phyloP scores from a whole-genome alignment of 2,113 vertebrate genomes.

The Miniopterus natalensis region DNA sequence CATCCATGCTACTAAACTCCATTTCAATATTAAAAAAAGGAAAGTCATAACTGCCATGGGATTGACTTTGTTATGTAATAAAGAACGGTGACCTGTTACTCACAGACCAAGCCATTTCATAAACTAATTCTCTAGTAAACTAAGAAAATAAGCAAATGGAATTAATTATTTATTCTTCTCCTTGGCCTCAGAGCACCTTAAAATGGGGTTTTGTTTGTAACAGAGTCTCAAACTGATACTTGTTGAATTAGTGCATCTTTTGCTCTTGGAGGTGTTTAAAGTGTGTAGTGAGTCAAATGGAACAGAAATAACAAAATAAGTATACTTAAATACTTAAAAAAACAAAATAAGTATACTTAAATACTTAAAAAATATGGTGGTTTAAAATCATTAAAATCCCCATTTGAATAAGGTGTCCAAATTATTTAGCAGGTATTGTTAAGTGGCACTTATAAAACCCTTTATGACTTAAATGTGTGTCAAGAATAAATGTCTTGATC shows the following conservation, averaged over 20 bases:
- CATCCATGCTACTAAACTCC: not conserved
- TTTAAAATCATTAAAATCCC: not conserved
- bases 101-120: slow-evolving; percentile 29
- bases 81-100: slow-evolving; percentile 30
- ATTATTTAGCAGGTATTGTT: not conserved
- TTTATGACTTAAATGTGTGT: not conserved
- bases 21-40: not conserved
- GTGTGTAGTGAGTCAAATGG: not conserved
- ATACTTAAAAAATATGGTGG: not conserved
- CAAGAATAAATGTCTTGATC: not conserved
- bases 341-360: slow-evolving; percentile 7
- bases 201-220: not conserved
- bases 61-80: slow-evolving; percentile 14
- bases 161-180: not conserved
- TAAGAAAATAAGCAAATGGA: slow-evolving; percentile 19
- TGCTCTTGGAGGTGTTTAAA: not conserved
- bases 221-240: not conserved
- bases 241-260: slow-evolving; percentile 20
- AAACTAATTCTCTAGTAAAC: slow-evolving; percentile 11
- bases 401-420: not conserved
- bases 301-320: slow-evolving; percentile 30
- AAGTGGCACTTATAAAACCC: not conserved
- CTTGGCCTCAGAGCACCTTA: not conserved
- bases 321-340: not conserved
- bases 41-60: not conserved